Base-by-base conservation (phyloP, 2,797 vertebrate genomes). In the Microtus agrestis region DNA sequence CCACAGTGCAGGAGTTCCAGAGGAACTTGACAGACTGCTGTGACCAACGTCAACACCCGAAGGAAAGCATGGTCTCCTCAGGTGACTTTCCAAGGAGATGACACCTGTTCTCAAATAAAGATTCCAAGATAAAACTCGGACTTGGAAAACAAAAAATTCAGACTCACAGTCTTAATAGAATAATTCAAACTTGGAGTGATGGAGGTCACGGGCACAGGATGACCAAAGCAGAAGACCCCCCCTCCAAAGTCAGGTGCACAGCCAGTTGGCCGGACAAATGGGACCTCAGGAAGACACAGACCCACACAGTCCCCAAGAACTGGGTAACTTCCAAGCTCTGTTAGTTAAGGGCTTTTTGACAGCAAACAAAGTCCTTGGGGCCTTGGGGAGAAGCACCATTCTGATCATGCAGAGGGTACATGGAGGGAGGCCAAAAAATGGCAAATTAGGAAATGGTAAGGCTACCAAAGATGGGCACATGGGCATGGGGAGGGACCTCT, bases 41-140 rank as follows among this genome's bases (percentile, higher is more conserved):
- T 67, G 19, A n/a, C 12, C 12, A 56, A 77, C 0, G 27, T 37
- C 80, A 37, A 73, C 74, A 29, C 1, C 69, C 0, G 8, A 6
- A 31, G 48, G 59, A 31, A 13, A 23, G 78, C n/a, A 12, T 1
- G 34, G 46, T 89, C 65, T 89, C 86, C 81, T 93, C 40, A 19
- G 88, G 78, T 85, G 74, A 92, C 82, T 77, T 67, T 7, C 37
- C 37, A 89, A 84, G 54, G 0, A 51, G 69, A 85, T 5, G 51
- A 87, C 25, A 31, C n/a, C 15, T 78, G 54, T 71, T 85, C 84
- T 37, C n/a, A 82, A 95, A 82, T 63, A 86, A 82, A 91, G 74
- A 73, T 59, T 77, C 59, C 74, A 63, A 74, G 67, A 88, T 69
- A 40, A 37, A n/a, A 43, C 15, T 74, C 25, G 11, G 51, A 67